Conservation (phyloP, 2,888 invertebrate species). For the Drosophila picticornis region DNA sequence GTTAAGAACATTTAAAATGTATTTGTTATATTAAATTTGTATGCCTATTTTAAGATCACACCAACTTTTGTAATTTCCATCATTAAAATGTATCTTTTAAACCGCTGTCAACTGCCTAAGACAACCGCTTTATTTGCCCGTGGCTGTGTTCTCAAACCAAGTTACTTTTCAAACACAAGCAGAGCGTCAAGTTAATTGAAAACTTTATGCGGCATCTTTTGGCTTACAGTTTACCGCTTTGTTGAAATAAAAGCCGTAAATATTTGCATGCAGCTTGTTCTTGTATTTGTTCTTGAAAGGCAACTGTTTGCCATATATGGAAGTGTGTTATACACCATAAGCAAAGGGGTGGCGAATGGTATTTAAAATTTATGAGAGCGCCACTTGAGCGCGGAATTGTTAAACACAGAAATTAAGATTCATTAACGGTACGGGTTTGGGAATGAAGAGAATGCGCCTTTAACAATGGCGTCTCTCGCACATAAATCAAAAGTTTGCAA, state of each 20-base stretch:
- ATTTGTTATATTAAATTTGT: background rate
- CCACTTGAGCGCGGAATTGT: conserved; percentile 50
- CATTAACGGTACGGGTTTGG: conserved; percentile 54
- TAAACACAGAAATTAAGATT: conserved; percentile 69
- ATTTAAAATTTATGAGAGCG: conserved; percentile 72
- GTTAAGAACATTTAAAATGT: background rate
- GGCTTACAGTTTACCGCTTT: conserved; percentile 27
- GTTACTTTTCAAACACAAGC: conserved; percentile 3
- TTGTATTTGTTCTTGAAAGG: background rate
- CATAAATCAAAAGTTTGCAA: conserved; percentile 57
- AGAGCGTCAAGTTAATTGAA: conserved; percentile 33
- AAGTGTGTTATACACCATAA: conserved; percentile 2
- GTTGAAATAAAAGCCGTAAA: conserved; percentile 43
- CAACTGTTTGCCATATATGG: conserved; percentile 1
- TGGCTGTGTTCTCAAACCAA: conserved; percentile 25
- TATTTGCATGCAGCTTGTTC: conserved; percentile 45
- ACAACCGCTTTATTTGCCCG: conserved; percentile 34
- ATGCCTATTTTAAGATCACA: background rate
- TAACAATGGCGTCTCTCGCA: conserved; percentile 32
- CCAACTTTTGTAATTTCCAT: background rate
- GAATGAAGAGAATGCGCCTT: conserved; percentile 13
- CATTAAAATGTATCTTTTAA: background rate
- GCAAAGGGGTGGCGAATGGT: conserved; percentile 51
- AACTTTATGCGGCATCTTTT: conserved; percentile 34
- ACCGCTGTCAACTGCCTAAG: conserved; percentile 3